Conservation (phyloP, 2,113 vertebrate species). For the Cygnus buccinator region DNA sequence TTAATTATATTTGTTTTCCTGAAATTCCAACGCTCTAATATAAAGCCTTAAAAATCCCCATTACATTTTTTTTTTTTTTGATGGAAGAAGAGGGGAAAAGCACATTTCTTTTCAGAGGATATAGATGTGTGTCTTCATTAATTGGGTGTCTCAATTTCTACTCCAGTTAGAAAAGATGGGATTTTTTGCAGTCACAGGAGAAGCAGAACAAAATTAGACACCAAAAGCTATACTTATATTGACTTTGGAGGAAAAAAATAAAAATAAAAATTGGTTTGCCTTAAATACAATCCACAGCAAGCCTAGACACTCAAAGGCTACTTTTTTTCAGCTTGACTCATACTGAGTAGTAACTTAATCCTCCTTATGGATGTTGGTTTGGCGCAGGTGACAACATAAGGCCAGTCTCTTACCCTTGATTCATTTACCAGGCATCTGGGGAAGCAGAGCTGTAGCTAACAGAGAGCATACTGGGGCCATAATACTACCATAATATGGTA, state of each 20-base stretch:
- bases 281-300: background rate
- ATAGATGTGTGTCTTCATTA: accelerated
- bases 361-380: background rate
- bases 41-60: background rate
- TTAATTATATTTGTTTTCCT: background rate
- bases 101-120: background rate
- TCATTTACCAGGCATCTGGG: too few relatives aligned
- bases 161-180: accelerated
- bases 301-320: background rate
- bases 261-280: accelerated
- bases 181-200: background rate
- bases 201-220: background rate
- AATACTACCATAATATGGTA: too few relatives aligned
- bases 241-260: background rate
- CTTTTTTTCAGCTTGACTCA: background rate
- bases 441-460: background rate
- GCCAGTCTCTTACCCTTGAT: background rate
- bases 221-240: background rate
- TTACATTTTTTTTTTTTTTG: background rate
- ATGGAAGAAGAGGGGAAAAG: background rate
- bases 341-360: background rate
- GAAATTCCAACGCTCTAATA: background rate
- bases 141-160: background rate
- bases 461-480: background rate
- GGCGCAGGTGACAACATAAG: background rate